Percentiles rank a stretch among this genome's conserved stretches.
Evolutionary conservation across 2,113 vertebrate genomes (phyloP).

Genomic region (Psephotus haematonotus): DNA sequence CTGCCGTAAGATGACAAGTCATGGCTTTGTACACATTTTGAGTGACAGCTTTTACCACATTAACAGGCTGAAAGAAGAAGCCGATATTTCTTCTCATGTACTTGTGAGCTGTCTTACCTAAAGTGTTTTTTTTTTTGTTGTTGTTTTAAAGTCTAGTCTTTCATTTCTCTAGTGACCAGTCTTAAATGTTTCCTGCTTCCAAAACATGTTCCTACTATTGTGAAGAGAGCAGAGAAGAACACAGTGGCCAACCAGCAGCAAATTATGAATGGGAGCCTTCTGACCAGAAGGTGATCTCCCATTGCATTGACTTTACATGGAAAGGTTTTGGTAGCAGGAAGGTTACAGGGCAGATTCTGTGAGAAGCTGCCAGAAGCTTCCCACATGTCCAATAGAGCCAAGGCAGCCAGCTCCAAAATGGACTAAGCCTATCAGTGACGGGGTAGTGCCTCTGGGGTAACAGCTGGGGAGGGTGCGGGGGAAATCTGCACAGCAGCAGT

Average conservation of each 20-base stretch:
- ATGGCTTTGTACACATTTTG: neutral
- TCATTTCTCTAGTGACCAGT: neutral
- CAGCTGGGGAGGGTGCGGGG: too few relatives aligned
- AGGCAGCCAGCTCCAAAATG: neutral
- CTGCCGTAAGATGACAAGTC: neutral
- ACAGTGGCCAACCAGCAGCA: neutral
- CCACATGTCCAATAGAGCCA: neutral
- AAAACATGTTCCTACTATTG: neutral
- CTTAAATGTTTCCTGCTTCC: neutral
- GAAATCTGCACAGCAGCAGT: neutral
- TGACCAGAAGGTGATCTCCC: neutral
- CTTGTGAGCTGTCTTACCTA: neutral
- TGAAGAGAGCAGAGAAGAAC: neutral
- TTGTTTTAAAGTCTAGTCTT: neutral
- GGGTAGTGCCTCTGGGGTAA: neutral
- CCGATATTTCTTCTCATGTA: neutral
- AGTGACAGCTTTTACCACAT: neutral
- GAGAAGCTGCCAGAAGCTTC: neutral
- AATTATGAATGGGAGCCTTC: neutral
- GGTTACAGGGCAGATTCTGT: neutral
- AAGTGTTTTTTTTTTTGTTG: fast-evolving
- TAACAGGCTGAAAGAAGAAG: neutral
- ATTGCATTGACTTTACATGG: neutral
- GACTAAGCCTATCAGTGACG: fast-evolving
- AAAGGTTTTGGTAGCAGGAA: too few relatives aligned